phyloP scores from a whole-genome alignment of 2,888 invertebrate genomes.

The Pedicia rivosa region DNA sequence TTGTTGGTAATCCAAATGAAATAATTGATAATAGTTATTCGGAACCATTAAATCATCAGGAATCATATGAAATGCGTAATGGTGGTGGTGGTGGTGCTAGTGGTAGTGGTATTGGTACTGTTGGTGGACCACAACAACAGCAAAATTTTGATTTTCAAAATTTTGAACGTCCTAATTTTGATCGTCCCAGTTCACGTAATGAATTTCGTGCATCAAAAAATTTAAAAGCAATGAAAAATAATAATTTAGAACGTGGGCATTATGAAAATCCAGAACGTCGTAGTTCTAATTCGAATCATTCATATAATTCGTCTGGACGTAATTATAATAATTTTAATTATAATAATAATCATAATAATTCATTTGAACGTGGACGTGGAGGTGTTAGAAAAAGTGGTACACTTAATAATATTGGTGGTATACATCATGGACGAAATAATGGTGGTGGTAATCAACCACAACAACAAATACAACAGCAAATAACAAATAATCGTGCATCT shows the following conservation, averaged over 20 bases:
- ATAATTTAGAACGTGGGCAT: conserved; percentile 18
- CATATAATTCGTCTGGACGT: conserved; percentile 15
- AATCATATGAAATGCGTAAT: conserved; percentile 1
- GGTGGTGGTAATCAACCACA: conserved; percentile 3
- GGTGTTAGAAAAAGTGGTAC: conserved; percentile 29
- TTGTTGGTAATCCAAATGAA: conserved; percentile 24
- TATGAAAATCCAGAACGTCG: conserved; percentile 25
- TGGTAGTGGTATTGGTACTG: neutral
- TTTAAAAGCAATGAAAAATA: conserved; percentile 11
- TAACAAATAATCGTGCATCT: conserved; percentile 10
- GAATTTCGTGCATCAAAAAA: conserved; percentile 14
- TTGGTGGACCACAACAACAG: conserved; percentile 13
- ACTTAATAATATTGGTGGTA: conserved; percentile 22
- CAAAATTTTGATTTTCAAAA: conserved; percentile 36
- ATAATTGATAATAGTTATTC: conserved; percentile 26
- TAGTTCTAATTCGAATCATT: conserved; percentile 28
- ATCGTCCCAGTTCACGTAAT: conserved; percentile 17
- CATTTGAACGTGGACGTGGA: conserved; percentile 21
- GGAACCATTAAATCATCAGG: conserved; percentile 20
- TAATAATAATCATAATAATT: conserved; percentile 17
- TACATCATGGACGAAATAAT: conserved; percentile 8
- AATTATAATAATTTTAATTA: neutral
- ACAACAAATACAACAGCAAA: conserved; percentile 2
- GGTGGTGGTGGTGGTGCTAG: conserved; percentile 3
- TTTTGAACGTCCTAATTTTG: conserved; percentile 42